Evolutionary conservation across 2,888 invertebrate genomes (phyloP).

Genomic region (Heliconius ismenius): DNA sequence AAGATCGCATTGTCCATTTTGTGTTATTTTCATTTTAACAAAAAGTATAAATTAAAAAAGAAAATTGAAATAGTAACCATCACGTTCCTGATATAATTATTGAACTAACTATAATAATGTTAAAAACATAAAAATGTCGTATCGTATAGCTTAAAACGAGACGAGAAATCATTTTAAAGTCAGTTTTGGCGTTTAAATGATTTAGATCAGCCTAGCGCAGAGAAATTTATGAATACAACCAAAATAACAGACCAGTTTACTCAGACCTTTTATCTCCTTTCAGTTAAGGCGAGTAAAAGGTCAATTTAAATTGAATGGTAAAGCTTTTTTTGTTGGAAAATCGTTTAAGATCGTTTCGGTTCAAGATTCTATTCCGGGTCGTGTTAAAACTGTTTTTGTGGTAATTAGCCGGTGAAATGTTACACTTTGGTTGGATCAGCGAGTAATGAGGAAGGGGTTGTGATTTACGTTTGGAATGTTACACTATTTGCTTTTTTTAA

Average conservation of each 20-base stretch:
- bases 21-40: no score
- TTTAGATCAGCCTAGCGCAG: slow-evolving; percentile 63
- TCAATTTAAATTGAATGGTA: slow-evolving; percentile 28
- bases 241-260: slow-evolving; percentile 59
- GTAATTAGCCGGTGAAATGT: slow-evolving; percentile 61
- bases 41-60: no score
- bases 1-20: no score
- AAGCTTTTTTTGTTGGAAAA: slow-evolving; percentile 50
- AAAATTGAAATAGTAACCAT: no score
- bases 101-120: not conserved
- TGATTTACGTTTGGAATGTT: slow-evolving; percentile 18
- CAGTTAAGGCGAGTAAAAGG: slow-evolving; percentile 23
- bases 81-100: no score
- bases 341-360: slow-evolving; percentile 60
- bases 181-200: slow-evolving; percentile 77
- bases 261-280: slow-evolving; percentile 38
- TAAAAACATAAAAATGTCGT: slow-evolving; percentile 29
- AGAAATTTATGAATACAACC: slow-evolving; percentile 66
- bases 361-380: slow-evolving; percentile 55
- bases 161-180: slow-evolving; percentile 55
- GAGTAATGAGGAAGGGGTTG: slow-evolving; percentile 44
- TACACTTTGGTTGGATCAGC: slow-evolving; percentile 49
- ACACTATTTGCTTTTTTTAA: not conserved
- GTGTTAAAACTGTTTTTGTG: slow-evolving; percentile 57
- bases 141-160: slow-evolving; percentile 50